These are phyloP conservation scores for Coreius guichenoti DNA, from an alignment of 2,797 vertebrate species.

Conservation along the genomic window DNA sequence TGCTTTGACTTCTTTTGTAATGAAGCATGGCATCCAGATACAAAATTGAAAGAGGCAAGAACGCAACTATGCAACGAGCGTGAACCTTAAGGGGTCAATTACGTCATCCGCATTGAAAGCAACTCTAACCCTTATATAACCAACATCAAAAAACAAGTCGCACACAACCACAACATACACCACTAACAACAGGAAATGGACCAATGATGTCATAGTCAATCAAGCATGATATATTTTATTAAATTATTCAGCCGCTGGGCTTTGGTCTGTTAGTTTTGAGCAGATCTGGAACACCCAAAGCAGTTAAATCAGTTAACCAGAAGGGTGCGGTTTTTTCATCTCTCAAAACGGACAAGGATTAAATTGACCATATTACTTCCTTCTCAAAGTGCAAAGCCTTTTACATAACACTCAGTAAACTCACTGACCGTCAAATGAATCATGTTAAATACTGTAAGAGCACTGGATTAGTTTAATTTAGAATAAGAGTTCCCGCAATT, in stretches of 20 bases:
- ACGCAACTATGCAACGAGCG: constrained; percentile 54
- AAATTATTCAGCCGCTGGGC: constrained; percentile 71
- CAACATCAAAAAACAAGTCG: constrained; percentile 44
- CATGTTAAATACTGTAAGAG: not conserved
- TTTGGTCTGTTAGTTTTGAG: constrained; percentile 64
- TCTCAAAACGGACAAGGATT: constrained; percentile 14
- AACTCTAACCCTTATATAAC: constrained; percentile 71
- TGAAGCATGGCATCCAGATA: constrained; percentile 47
- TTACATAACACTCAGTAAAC: constrained; percentile 15
- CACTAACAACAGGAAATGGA: constrained; percentile 59
- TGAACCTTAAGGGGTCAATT: constrained; percentile 62
- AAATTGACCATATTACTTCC: constrained; percentile 15
- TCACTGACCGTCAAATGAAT: not conserved
- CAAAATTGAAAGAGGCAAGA: constrained; percentile 37
- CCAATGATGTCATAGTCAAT: constrained; percentile 62
- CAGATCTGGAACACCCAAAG: not conserved
- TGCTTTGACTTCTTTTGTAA: constrained; percentile 54
- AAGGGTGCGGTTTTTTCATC: constrained; percentile 12
- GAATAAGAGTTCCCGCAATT: not conserved
- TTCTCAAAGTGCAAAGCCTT: constrained; percentile 22
- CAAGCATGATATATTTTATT: constrained; percentile 61
- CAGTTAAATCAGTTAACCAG: not conserved
- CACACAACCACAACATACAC: constrained; percentile 39
- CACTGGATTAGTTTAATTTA: constrained; percentile 7
- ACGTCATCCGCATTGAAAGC: constrained; percentile 61